Percentiles rank a stretch among this genome's conserved stretches.
These are phyloP conservation scores for Myiotriccus ornatus DNA, from an alignment of 2,797 vertebrate species.

Conservation along the genomic window DNA sequence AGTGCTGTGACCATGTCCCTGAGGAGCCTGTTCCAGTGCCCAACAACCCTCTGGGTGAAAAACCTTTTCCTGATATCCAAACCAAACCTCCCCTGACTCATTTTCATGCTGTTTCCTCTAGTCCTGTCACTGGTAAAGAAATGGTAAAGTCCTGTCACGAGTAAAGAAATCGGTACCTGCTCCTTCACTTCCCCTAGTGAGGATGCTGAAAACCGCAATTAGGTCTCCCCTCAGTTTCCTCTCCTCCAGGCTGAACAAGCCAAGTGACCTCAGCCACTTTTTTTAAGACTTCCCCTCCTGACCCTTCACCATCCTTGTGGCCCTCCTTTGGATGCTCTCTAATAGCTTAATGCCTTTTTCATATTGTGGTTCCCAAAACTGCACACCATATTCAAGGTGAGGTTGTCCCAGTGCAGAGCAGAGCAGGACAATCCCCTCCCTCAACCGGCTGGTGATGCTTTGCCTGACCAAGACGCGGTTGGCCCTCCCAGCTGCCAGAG, in stretches of 20 bases:
- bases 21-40: neutral
- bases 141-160: neutral
- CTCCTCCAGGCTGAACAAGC: neutral
- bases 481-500: neutral
- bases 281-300: neutral
- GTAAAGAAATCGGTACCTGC: neutral
- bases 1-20: neutral
- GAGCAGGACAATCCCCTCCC: neutral
- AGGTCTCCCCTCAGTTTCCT: neutral
- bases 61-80: neutral
- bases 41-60: neutral
- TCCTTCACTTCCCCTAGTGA: neutral
- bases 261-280: neutral
- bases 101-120: neutral
- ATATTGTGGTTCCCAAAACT: neutral
- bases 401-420: neutral
- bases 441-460: neutral
- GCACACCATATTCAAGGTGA: neutral
- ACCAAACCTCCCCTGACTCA: neutral
- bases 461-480: neutral
- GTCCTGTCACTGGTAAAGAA: neutral
- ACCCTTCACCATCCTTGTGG: neutral
- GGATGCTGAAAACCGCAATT: neutral
- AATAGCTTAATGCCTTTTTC: neutral
- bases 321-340: neutral